These are phyloP conservation scores for Cuniculus paca DNA, from an alignment of 2,797 vertebrate genomes.

Conservation along the genomic window DNA sequence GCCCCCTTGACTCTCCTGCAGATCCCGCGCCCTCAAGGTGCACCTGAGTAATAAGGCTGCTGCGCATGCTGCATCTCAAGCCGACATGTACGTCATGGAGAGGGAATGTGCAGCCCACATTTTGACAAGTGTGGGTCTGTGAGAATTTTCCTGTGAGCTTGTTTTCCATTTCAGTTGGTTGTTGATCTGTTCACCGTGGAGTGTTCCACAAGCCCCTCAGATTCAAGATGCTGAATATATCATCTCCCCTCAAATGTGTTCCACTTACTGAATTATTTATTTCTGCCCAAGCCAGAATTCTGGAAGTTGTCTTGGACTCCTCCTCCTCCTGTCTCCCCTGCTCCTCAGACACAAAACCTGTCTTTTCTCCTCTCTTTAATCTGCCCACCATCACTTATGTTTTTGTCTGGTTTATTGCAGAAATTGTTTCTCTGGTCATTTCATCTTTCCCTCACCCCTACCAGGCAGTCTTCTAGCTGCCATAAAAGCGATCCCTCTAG, in stretches of 20 bases:
- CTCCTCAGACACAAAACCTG: not conserved
- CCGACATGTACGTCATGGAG: not conserved
- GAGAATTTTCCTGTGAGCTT: slow-evolving; percentile 31
- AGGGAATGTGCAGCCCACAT: slow-evolving; percentile 8
- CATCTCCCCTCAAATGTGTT: not conserved
- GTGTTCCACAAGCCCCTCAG: not conserved
- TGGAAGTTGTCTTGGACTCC: not conserved
- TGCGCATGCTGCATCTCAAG: not conserved
- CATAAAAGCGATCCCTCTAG: not conserved
- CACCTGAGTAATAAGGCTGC: slow-evolving; percentile 37
- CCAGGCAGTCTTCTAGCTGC: not conserved
- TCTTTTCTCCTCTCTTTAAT: not conserved
- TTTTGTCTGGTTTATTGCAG: not conserved
- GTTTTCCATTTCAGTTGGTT: not conserved
- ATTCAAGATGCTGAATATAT: not conserved
- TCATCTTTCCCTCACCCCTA: not conserved
- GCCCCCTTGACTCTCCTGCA: not conserved
- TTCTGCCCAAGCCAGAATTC: slow-evolving; percentile 49
- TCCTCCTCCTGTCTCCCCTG: not conserved
- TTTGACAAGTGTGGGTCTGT: not conserved
- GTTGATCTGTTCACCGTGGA: not conserved
- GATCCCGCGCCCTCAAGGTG: slow-evolving; percentile 50
- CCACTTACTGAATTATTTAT: slow-evolving; percentile 32
- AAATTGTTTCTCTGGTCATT: not conserved
- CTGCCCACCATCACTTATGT: not conserved